Evolutionary conservation across 2,113 vertebrate genomes (phyloP), one percentile per base, ranked within the genome.

Genomic region (Dasyornis broadbenti): DNA sequence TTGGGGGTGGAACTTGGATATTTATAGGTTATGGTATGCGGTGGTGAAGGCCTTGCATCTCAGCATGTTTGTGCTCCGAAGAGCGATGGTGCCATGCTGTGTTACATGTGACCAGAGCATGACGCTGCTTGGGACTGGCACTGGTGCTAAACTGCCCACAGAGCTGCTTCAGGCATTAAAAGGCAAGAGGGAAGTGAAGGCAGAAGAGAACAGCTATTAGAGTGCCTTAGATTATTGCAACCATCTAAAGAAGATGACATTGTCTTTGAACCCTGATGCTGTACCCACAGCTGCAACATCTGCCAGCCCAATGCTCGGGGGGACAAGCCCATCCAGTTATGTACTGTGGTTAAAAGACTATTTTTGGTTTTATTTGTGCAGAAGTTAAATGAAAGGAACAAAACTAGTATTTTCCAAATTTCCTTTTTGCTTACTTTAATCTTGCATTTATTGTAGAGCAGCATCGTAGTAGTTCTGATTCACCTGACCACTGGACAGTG

Each of bases 401-500:
- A 57, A 61, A 47, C 16, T 24, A 53, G 5, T 57, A 9, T 94
- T 95, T 95, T 49, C 17, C 54, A 79, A 71, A 35, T 69, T 96
- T 15, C 16, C 23, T 86, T 39, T 37, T 71, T 39, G 45, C 54
- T 94, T 95, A 40, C 47, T 54, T 71, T 75, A 64, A 54, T 92
- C 56, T 76, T 90, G 23, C 72, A 30, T n/a, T 63, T 86, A 53
- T 88, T 94, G 94, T 8, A n/a, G 31, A 47, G n/a, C 69, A 42
- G 44, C 17, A 87, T 52, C 19, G 64, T 59, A 19, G 57, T 86
- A 68, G 76, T 94, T 95, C 75, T 89, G 52, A 81, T 82, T 82
- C 93, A 70, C 52, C 71, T 30, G 44, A 49, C 91, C 91, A 79
- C 52, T 92, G 75, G 64, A 88, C 64, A 93, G 47, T 85, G 57